A percentile compares a stretch with the other conserved stretches of the same genome.
Conservation (phyloP, 2,888 invertebrate species). For the Nomada lathburiana region DNA sequence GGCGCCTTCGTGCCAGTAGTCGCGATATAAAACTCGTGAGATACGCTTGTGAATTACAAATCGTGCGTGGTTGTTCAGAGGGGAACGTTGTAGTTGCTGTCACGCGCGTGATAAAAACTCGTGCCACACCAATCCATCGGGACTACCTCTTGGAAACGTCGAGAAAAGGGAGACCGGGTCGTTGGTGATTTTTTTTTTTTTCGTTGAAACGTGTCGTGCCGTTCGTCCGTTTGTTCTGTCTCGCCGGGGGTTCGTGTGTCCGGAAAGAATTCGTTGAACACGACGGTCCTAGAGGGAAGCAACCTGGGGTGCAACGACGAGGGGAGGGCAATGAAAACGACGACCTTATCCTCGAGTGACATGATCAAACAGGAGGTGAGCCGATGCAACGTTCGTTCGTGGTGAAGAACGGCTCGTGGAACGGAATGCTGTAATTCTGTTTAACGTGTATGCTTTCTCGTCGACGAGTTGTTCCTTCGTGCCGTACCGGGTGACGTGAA, state of each 20-base stretch:
- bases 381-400: not conserved
- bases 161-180: not conserved
- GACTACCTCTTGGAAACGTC: not conserved
- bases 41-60: constrained; percentile 35
- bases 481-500: not conserved
- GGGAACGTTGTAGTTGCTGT: constrained; percentile 30
- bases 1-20: constrained; percentile 75
- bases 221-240: not conserved
- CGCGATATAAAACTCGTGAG: constrained; percentile 78
- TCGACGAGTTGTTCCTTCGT: too few relatives aligned
- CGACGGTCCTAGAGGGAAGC: constrained; percentile 60
- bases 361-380: constrained; percentile 82
- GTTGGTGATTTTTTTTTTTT: not conserved
- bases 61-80: constrained; percentile 39
- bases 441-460: constrained; percentile 2
- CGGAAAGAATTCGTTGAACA: constrained; percentile 41
- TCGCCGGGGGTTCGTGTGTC: not conserved
- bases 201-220: constrained; percentile 20
- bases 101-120: constrained; percentile 28
- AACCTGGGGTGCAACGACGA: constrained; percentile 56
- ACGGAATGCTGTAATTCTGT: constrained; percentile 18
- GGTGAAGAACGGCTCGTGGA: not conserved
- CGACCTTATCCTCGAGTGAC: constrained; percentile 75
- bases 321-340: constrained; percentile 78
- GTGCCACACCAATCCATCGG: constrained; percentile 6